Base-by-base conservation (phyloP, 1,140 invertebrate species). In the Tetragnatha versicolor region DNA sequence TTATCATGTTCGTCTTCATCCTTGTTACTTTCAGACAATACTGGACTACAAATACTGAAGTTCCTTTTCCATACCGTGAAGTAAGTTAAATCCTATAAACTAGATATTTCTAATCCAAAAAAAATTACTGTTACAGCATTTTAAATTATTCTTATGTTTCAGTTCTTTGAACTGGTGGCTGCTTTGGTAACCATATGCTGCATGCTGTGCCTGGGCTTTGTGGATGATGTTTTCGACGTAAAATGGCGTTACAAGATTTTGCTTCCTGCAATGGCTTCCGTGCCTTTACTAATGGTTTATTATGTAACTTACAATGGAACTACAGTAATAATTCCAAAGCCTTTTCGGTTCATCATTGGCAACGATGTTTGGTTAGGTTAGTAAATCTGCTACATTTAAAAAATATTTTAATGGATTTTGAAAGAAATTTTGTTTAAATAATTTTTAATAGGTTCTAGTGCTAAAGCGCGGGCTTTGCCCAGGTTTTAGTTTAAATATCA, bases 141-240 rank as follows among this genome's bases (percentile, higher is more conserved):
- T 22, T 31, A 20, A 65, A 65, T 14, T 76, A 14, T 83, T 84
- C 73, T 79, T 83, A 83, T 83, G 82, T 80, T 88, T 91, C 87
- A 98, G 93, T 95, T 99, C 88, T 93, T 97, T 66, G 94, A 98
- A 86, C 89, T 97, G 83, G 88, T 99, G 81, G 93, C 95, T 55
- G 97, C 95, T 12, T 85, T 99, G 22, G 87, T 99, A 10, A 98
- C 94, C 42, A 98, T 99, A 81, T 98, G 96, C 85, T 98, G 97
- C 85, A 99, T 99, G 94, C 89, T 99, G 70, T 89, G 99, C 3
- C 87, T 99, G 45, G 98, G 98, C 17, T 99, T 99, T 89, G 96
- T 96, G 45, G 98, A 99, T 88, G 98, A 99, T 89, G 96, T 99
- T 0, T 86, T 99, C 22, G 93, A 99, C 87, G 88, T 99, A 53